Evolutionary conservation across 1,140 invertebrate genomes (phyloP).

Genomic region (Atta texana): DNA sequence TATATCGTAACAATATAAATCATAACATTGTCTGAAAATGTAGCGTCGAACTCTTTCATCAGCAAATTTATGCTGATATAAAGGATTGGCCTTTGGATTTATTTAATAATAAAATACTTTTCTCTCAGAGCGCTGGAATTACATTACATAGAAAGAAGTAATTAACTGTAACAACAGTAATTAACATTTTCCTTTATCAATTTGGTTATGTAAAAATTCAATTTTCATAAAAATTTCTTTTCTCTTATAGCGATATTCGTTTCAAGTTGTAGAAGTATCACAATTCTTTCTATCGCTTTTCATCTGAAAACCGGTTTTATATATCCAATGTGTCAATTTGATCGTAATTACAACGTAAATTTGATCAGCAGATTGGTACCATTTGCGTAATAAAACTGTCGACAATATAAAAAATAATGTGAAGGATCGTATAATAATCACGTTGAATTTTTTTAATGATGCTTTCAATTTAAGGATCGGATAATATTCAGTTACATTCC

Average conservation of each 20-base stretch:
- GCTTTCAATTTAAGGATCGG: constrained; percentile 48
- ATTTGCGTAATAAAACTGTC: background rate
- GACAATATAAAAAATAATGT: constrained; percentile 33
- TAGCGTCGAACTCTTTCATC: background rate
- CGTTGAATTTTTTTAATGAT: constrained; percentile 46
- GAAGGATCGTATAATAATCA: background rate
- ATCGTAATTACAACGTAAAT: constrained; percentile 32
- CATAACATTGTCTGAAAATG: background rate
- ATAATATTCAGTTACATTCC: constrained; percentile 51
- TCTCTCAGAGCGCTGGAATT: background rate
- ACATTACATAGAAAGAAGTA: constrained; percentile 6
- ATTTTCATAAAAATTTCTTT: constrained; percentile 20
- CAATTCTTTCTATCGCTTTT: background rate
- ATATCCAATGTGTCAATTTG: constrained; percentile 1
- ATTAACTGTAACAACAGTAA: constrained; percentile 45
- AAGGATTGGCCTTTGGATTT: background rate
- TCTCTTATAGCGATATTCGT: background rate
- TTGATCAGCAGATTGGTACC: constrained; percentile 30
- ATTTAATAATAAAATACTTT: constrained; percentile 19
- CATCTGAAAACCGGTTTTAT: background rate
- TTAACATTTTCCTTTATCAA: constrained; percentile 9
- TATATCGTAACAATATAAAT: background rate
- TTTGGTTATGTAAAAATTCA: background rate
- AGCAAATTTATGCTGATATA: background rate
- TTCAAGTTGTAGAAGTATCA: constrained; percentile 2